Evolutionary conservation across 1,140 invertebrate species (phyloP).

Genomic region (Ylistrum balloti): DNA sequence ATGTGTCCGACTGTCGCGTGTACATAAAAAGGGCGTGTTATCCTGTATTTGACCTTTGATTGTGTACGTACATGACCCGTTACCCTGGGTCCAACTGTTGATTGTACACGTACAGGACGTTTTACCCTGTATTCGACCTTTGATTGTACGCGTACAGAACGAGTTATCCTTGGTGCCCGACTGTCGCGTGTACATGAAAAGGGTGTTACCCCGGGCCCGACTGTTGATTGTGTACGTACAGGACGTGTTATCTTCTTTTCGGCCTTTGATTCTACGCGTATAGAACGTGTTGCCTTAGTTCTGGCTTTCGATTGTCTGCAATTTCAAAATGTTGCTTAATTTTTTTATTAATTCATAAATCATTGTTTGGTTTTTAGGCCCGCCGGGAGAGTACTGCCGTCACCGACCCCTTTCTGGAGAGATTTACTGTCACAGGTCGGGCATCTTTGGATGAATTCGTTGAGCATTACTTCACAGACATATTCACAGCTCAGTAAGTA

Average conservation of each 20-base stretch:
- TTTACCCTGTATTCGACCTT: background rate
- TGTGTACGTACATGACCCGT: too few species aligned
- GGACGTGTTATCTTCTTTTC: too few species aligned
- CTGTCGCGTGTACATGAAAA: background rate
- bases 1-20: too few species aligned
- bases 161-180: background rate
- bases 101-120: too few species aligned
- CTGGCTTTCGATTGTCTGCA: background rate
- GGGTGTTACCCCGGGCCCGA: background rate
- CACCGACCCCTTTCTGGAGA: conserved; percentile 63
- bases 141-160: background rate
- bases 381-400: conserved; percentile 24
- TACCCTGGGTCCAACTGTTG: too few species aligned
- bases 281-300: too few species aligned
- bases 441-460: conserved; percentile 56
- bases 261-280: too few species aligned
- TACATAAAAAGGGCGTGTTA: too few species aligned
- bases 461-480: conserved; percentile 43
- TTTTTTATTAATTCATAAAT: too few species aligned
- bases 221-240: too few species aligned
- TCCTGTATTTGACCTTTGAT: too few species aligned
- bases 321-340: too few species aligned
- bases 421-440: conserved; percentile 65
- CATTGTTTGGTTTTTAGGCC: conserved; percentile 44
- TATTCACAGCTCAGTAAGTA: conserved; percentile 61